A percentile compares a stretch with the other conserved stretches of the same genome.
These are phyloP conservation scores for Dipus sagitta DNA, from an alignment of 2,797 vertebrate species.

Conservation along the genomic window DNA sequence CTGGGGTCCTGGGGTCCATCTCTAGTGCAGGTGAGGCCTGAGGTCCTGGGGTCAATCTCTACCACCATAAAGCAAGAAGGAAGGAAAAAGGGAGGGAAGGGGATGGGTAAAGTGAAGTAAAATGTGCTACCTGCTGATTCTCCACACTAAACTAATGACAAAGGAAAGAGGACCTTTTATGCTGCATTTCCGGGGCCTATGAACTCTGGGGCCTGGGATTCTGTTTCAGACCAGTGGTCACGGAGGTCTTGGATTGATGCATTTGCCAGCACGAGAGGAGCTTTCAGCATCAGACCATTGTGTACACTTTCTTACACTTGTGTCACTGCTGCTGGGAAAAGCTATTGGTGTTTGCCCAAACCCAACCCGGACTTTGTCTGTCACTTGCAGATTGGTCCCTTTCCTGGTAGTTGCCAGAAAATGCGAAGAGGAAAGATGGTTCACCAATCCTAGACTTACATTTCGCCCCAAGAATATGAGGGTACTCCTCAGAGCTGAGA, in stretches of 20 bases:
- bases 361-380: neutral
- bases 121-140: neutral
- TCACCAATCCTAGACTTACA: no score
- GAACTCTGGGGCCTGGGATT: neutral
- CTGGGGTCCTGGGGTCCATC: neutral
- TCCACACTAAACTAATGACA: neutral
- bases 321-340: neutral
- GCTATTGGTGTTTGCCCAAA: neutral
- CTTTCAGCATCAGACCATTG: neutral
- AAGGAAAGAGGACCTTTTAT: neutral
- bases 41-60: neutral
- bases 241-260: neutral
- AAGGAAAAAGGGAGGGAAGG: neutral
- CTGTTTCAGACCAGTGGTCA: neutral
- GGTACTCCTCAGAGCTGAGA: neutral
- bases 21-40: neutral
- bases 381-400: neutral
- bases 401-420: neutral
- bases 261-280: neutral
- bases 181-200: neutral
- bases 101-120: no score
- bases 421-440: neutral
- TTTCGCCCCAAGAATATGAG: neutral
- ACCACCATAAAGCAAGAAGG: neutral
- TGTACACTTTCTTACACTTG: neutral